A percentile compares a stretch with the other conserved stretches of the same genome.
phyloP scores from a whole-genome alignment of 2,888 invertebrate species.

The Drosophila silvestris region DNA sequence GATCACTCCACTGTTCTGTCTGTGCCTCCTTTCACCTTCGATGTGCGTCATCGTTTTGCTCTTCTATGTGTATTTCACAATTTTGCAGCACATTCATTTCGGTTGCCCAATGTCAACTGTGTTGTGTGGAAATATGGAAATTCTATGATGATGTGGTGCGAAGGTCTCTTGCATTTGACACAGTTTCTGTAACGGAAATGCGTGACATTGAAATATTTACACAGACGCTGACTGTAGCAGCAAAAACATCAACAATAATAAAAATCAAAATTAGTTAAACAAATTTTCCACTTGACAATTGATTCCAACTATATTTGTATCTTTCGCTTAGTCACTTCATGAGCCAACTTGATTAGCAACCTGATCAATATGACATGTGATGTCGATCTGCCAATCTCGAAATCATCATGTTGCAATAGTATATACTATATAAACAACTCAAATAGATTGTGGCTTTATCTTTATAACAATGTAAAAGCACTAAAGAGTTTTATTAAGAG shows the following conservation, averaged over 20 bases:
- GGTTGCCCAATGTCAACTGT: slow-evolving; percentile 48
- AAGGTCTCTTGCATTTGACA: slow-evolving; percentile 45
- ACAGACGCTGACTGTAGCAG: not conserved
- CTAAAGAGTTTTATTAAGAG: not conserved
- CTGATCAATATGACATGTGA: slow-evolving; percentile 4
- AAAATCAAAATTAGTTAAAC: slow-evolving; percentile 1
- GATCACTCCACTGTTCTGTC: not conserved
- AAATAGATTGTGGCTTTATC: not conserved
- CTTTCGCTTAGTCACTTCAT: slow-evolving; percentile 20
- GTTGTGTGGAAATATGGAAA: slow-evolving; percentile 54
- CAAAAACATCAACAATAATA: not conserved
- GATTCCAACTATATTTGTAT: not conserved
- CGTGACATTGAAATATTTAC: slow-evolving; percentile 44
- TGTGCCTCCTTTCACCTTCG: not conserved
- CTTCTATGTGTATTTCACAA: slow-evolving; percentile 42
- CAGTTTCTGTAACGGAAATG: slow-evolving; percentile 47
- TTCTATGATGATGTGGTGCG: slow-evolving; percentile 34
- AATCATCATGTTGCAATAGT: not conserved
- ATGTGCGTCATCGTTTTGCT: slow-evolving; percentile 54
- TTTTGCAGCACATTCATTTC: slow-evolving; percentile 27
- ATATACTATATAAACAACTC: not conserved
- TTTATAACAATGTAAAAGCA: not conserved
- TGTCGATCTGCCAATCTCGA: slow-evolving; percentile 7
- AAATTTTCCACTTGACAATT: not conserved
- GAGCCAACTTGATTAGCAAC: slow-evolving; percentile 12